A percentile compares a stretch with the other conserved stretches of the same genome.
Evolutionary conservation across 2,888 invertebrate species (phyloP).

Genomic region (Hofmannophila pseudospretella): DNA sequence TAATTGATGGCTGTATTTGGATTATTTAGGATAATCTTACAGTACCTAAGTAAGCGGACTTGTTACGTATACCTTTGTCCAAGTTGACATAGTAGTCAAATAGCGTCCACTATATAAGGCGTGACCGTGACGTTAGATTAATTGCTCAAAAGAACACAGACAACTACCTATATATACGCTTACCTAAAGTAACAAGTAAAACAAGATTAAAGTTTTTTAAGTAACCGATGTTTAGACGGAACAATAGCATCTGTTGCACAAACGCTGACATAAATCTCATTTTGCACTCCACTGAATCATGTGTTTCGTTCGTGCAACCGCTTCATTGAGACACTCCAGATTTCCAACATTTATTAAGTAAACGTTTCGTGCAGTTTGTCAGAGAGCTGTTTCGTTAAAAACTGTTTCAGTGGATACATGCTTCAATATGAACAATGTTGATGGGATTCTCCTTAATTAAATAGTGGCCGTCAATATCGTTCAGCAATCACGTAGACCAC

Average conservation of each 20-base stretch:
- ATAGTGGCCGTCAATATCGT: constrained; percentile 4
- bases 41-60: no score
- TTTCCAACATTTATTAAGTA: background rate
- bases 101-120: no score
- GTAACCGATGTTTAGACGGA: constrained; percentile 11
- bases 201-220: constrained; percentile 9
- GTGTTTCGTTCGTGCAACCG: background rate
- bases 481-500: constrained; percentile 1
- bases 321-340: background rate
- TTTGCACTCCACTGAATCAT: constrained; percentile 21
- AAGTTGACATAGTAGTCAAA: no score
- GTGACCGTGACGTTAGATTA: no score
- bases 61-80: no score
- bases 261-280: constrained; percentile 19
- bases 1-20: no score
- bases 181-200: no score
- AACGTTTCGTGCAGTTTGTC: background rate
- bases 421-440: background rate
- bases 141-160: no score
- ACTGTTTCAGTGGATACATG: background rate
- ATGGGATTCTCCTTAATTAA: constrained; percentile 9
- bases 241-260: constrained; percentile 25
- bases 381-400: background rate
- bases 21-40: no score
- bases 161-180: no score